Evolutionary conservation across 2,113 vertebrate species (phyloP).

Genomic region (Crypturellus undulatus): DNA sequence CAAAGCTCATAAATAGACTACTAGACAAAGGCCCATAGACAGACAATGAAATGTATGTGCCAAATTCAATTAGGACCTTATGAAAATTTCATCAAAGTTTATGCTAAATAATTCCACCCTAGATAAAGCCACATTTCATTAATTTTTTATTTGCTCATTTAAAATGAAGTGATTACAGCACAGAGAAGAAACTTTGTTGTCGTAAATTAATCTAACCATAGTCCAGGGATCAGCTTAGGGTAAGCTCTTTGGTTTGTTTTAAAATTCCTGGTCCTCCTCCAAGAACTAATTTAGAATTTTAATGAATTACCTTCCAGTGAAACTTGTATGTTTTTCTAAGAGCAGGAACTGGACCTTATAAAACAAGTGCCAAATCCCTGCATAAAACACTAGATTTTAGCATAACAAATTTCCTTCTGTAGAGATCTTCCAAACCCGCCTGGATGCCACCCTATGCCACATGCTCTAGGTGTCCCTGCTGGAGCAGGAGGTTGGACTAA

Average conservation of each 20-base stretch:
- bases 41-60: not conserved
- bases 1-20: not conserved
- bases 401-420: not conserved
- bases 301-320: not conserved
- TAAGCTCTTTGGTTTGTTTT: not conserved
- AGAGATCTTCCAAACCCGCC: too few species aligned
- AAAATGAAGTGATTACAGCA: not conserved
- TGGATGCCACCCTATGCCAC: too few species aligned
- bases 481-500: too few species aligned
- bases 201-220: conserved; percentile 10
- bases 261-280: not conserved
- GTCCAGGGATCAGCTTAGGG: not conserved
- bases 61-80: conserved; percentile 10
- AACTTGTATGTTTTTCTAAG: not conserved
- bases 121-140: conserved; percentile 28
- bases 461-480: too few species aligned
- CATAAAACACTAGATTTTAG: not conserved
- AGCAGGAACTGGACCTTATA: not conserved
- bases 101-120: conserved; percentile 20
- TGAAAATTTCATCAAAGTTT: conserved; percentile 48
- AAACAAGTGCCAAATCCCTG: not conserved
- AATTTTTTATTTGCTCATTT: not conserved
- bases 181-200: not conserved
- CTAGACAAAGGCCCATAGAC: not conserved
- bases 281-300: not conserved